Base-by-base conservation (phyloP, 2,113 vertebrate genomes). In the Jaculus jaculus region DNA sequence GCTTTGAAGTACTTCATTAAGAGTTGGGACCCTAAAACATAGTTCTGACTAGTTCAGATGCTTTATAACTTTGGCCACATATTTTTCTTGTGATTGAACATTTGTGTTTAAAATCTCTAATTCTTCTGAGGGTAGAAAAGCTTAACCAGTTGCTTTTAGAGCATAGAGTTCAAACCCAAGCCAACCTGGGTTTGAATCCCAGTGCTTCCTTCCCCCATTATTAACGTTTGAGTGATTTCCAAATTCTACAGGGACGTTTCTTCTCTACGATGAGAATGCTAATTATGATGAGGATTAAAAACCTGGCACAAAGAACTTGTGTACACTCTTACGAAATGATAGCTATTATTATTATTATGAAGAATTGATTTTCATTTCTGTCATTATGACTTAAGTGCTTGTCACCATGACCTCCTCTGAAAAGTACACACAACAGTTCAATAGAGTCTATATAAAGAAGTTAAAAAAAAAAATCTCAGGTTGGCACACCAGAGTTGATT, bases 401-500 rank as follows among this genome's bases (percentile, higher is more conserved):
- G 87, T 4, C 9, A 58, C 65, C 34, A 20, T 89, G 81, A 91
- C 61, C 23, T 34, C 60, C 21, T 93, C 84, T 82, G 34, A 83
- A 94, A 90, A 30, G 34, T 65, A 42, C 17, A 61, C 42, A 84
- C 84, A 66, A 26, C n/a, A 58, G 66, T 37, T 87, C 61, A 90
- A 18, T 93, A 86, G 3, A 80, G 81, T 90, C 39, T 84, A 60
- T 75, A 63, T 91, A 94, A 92, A 95, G 92, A 91, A 92, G 79
- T 77, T 78, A 34, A 15, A 39, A 90, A 72, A 34, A 15, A 39
- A 86, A 87, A 68, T 32, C 11, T 66, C 58, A 93, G 75, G 47
- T 21, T 37, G 63, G n/a, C 37, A 74, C 72, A 61, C 65, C 58
- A 77, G 51, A 91, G 24, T 75, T 51, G n/a, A n/a, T 78, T 17